phyloP scores from a whole-genome alignment of 2,797 vertebrate genomes.

The Rachycentron canadum region DNA sequence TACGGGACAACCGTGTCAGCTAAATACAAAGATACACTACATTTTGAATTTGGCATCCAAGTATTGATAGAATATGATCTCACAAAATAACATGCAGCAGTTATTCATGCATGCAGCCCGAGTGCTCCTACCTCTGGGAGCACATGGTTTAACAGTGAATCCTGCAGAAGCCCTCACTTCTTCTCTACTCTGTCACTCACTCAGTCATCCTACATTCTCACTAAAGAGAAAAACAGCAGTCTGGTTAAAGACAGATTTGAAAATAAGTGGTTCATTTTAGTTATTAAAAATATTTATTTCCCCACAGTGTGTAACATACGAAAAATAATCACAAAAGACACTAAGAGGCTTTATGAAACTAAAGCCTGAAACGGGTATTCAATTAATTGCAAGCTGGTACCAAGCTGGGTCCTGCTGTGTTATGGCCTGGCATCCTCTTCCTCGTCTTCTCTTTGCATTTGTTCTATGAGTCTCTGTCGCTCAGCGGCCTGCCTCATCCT shows the following conservation, averaged over 20 bases:
- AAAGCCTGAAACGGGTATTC: slow-evolving; percentile 46
- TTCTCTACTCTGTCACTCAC: slow-evolving; percentile 17
- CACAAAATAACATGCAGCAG: neutral
- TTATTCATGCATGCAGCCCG: slow-evolving; percentile 8
- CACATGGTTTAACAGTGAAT: slow-evolving; percentile 2
- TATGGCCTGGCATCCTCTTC: slow-evolving; percentile 73
- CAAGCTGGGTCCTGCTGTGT: slow-evolving; percentile 57
- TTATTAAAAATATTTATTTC: slow-evolving; percentile 66
- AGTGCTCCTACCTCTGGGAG: slow-evolving; percentile 30
- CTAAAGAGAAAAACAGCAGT: slow-evolving; percentile 12
- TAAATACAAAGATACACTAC: neutral
- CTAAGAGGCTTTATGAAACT: slow-evolving; percentile 61
- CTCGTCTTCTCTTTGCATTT: slow-evolving; percentile 90
- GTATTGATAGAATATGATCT: neutral
- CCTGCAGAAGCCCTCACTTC: slow-evolving; percentile 26
- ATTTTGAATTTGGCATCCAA: neutral
- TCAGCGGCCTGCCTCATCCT: slow-evolving; percentile 95
- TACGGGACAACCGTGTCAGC: neutral
- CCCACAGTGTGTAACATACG: slow-evolving; percentile 25
- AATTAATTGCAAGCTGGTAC: slow-evolving; percentile 7
- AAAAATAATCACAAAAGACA: slow-evolving; percentile 50
- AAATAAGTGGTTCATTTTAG: neutral
- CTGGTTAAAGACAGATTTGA: slow-evolving; percentile 4
- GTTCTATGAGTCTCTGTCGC: slow-evolving; percentile 92
- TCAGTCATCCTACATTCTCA: slow-evolving; percentile 19